Percentiles rank a stretch among this genome's conserved stretches.
These are phyloP conservation scores for Prenolepis imparis DNA, from an alignment of 2,888 invertebrate genomes.

Conservation along the genomic window DNA sequence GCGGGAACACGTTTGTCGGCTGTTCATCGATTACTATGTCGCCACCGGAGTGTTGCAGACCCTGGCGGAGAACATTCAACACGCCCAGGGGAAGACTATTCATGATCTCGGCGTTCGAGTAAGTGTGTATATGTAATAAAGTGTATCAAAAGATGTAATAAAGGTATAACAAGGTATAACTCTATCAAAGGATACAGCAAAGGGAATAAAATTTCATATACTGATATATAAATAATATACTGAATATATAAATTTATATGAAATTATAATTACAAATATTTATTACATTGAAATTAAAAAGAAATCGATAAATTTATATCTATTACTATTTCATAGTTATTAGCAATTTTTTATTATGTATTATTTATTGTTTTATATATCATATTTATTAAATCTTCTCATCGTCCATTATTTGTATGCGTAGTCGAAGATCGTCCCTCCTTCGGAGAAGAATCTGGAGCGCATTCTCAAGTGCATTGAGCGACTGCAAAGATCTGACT, in stretches of 20 bases:
- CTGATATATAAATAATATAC: too few relatives aligned
- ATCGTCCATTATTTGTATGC: constrained; percentile 71
- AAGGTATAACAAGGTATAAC: background rate
- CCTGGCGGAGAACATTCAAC: constrained; percentile 91
- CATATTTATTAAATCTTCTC: background rate
- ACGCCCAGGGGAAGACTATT: constrained; percentile 90
- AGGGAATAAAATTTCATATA: background rate
- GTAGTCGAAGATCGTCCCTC: constrained; percentile 91
- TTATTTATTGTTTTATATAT: background rate
- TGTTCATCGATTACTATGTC: constrained; percentile 96
- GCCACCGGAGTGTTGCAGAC: constrained; percentile 91
- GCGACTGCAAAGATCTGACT: constrained; percentile 95
- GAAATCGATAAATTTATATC: background rate
- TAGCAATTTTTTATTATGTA: too few relatives aligned
- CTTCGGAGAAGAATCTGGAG: constrained; percentile 91
- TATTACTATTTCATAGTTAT: too few relatives aligned
- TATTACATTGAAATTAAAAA: background rate
- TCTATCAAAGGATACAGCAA: background rate
- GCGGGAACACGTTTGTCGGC: constrained; percentile 93
- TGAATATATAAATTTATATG: background rate
- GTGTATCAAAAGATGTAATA: background rate
- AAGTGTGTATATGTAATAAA: constrained; percentile 58
- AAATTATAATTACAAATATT: background rate
- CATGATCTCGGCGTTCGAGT: constrained; percentile 91
- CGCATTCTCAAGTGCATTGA: constrained; percentile 93